Conservation (phyloP, 2,888 invertebrate species). For the Sesamia inferens region DNA sequence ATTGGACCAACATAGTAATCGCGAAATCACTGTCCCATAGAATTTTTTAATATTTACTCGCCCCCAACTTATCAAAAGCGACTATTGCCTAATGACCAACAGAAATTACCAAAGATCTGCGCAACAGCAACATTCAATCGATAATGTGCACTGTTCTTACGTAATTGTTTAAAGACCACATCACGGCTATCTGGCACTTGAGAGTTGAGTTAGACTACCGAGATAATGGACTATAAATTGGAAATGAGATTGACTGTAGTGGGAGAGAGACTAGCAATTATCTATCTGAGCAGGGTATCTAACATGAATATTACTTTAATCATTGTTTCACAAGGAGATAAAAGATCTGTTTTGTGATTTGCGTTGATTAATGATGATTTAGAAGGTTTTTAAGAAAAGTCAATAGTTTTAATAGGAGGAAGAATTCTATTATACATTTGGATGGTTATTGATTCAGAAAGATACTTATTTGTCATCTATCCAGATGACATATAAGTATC, state of each 20-base stretch:
- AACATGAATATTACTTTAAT: conserved; percentile 43
- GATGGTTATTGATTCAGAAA: not conserved
- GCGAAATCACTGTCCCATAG: not conserved
- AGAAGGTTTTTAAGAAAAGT: not conserved
- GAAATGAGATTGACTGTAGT: conserved; percentile 65
- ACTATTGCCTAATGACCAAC: not conserved
- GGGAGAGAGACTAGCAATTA: conserved; percentile 47
- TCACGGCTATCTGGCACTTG: conserved; percentile 60
- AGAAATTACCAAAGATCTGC: not conserved
- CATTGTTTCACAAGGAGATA: conserved; percentile 55
- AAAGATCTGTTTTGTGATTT: conserved; percentile 35
- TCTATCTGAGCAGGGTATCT: conserved; percentile 55
- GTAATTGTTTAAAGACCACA: conserved; percentile 61
- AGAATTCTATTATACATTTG: not conserved
- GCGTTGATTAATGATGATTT: not conserved
- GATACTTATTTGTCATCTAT: not conserved
- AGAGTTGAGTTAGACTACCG: conserved; percentile 63
- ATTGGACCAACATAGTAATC: not conserved
- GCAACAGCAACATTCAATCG: conserved; percentile 23
- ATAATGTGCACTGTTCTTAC: conserved; percentile 50
- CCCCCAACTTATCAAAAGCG: not conserved
- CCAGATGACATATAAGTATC: too few relatives aligned
- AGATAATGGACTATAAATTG: conserved; percentile 61
- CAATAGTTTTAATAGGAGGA: not conserved
- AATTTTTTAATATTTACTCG: not conserved